phyloP scores from a whole-genome alignment of 2,113 vertebrate genomes.

The Apeltes quadracus region DNA sequence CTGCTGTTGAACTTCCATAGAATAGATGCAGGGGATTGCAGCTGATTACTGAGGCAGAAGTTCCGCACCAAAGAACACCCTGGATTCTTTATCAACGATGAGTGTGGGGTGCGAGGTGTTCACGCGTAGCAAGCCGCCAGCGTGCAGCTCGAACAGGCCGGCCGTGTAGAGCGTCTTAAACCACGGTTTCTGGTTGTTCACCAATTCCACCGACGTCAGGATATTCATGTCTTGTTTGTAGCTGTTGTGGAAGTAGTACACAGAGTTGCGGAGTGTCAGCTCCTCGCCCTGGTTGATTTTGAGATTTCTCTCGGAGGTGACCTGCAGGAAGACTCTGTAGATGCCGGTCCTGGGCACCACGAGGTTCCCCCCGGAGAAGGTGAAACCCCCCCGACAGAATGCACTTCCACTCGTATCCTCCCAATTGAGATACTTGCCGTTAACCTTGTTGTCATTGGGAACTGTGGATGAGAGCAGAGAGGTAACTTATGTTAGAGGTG shows the following conservation, averaged over 20 bases:
- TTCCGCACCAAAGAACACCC: slow-evolving; percentile 63
- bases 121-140: slow-evolving; percentile 22
- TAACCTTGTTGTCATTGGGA: accelerated
- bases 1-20: too few species aligned
- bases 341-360: slow-evolving; percentile 39
- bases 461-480: slow-evolving; percentile 1
- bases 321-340: slow-evolving; percentile 74
- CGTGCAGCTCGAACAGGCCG: slow-evolving; percentile 23
- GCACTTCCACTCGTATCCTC: accelerated
- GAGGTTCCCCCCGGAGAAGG: slow-evolving; percentile 31
- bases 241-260: accelerated
- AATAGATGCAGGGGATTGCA: not conserved
- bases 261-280: not conserved
- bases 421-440: slow-evolving; percentile 37
- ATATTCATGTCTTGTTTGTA: accelerated
- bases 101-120: accelerated
- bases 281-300: accelerated
- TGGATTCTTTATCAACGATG: not conserved
- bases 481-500: not conserved
- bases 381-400: slow-evolving; percentile 41
- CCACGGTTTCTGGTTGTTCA: not conserved
- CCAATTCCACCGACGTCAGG: slow-evolving; percentile 23
- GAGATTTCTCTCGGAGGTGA: slow-evolving; percentile 39
- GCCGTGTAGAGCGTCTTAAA: slow-evolving; percentile 47
- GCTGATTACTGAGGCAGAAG: slow-evolving; percentile 4